phyloP scores from a whole-genome alignment of 1,140 invertebrate species.

The Zelostemma sp. region DNA sequence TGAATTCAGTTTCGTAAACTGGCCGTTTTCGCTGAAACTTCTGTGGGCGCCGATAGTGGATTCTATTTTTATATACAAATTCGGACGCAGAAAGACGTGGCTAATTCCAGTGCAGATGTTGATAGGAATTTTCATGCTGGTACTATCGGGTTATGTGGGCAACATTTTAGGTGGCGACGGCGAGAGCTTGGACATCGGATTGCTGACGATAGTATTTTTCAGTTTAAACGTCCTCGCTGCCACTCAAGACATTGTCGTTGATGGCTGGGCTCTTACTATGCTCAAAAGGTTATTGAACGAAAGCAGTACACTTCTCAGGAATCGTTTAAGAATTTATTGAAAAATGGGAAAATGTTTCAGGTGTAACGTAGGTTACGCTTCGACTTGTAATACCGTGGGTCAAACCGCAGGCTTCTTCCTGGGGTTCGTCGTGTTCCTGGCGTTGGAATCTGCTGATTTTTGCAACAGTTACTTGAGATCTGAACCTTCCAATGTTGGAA shows the following conservation, averaged over 20 bases:
- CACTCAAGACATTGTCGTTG: constrained; percentile 99
- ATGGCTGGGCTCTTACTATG: constrained; percentile 99
- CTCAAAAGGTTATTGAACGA: constrained; percentile 87
- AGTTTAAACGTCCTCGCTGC: constrained; percentile 95
- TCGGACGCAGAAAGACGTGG: constrained; percentile 98
- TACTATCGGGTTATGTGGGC: constrained; percentile 82
- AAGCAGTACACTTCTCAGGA: too few relatives aligned
- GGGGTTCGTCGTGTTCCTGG: constrained; percentile 97
- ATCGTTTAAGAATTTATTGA: too few relatives aligned
- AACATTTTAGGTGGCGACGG: constrained; percentile 79
- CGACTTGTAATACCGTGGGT: constrained; percentile 98
- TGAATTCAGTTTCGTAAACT: constrained; percentile 97
- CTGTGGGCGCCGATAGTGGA: constrained; percentile 99
- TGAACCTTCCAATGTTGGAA: constrained; percentile 76
- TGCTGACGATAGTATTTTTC: constrained; percentile 91
- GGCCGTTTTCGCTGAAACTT: constrained; percentile 98
- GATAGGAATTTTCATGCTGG: constrained; percentile 87
- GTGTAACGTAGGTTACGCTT: constrained; percentile 98
- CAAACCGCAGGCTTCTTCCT: constrained; percentile 98
- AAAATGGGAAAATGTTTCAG: constrained; percentile 56
- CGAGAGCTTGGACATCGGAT: constrained; percentile 80
- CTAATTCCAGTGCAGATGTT: constrained; percentile 92
- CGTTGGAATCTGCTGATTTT: constrained; percentile 96
- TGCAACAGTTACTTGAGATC: constrained; percentile 93
- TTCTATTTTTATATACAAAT: constrained; percentile 83